These are phyloP conservation scores for Drosophila sturtevanti DNA, from an alignment of 1,140 invertebrate genomes.

Conservation along the genomic window DNA sequence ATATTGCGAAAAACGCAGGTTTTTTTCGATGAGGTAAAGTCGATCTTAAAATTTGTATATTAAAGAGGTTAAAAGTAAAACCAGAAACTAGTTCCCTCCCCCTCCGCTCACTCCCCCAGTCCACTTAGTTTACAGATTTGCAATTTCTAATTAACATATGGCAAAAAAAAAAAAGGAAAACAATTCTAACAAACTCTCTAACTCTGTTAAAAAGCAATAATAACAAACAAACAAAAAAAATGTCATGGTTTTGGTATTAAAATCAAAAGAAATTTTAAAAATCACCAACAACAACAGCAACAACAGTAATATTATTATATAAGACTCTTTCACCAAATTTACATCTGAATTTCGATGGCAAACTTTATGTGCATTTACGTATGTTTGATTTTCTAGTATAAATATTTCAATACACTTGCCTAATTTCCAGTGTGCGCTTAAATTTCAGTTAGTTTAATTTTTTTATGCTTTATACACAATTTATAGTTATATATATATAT, in stretches of 20 bases:
- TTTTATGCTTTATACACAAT: slow-evolving; percentile 1
- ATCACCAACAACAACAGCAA: slow-evolving; percentile 23
- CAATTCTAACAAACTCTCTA: slow-evolving; percentile 41
- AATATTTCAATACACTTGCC: background rate
- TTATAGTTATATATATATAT: slow-evolving; percentile 40
- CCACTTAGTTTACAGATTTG: background rate
- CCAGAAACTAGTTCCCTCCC: slow-evolving; percentile 4
- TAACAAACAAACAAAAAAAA: slow-evolving; percentile 49
- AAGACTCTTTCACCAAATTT: slow-evolving; percentile 19
- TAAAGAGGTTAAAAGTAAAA: slow-evolving; percentile 24
- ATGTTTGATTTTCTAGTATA: slow-evolving; percentile 11
- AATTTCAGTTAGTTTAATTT: background rate
- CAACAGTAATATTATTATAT: slow-evolving; percentile 1
- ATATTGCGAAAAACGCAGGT: slow-evolving; percentile 98
- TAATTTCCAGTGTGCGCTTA: slow-evolving; percentile 10
- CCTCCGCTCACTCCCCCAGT: background rate
- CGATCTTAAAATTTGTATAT: slow-evolving; percentile 13
- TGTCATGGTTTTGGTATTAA: slow-evolving; percentile 50
- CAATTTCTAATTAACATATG: slow-evolving; percentile 63
- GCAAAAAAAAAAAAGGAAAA: slow-evolving; percentile 16
- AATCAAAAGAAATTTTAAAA: slow-evolving; percentile 14
- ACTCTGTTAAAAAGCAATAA: slow-evolving; percentile 56
- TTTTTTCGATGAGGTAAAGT: slow-evolving; percentile 97
- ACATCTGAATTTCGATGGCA: background rate
- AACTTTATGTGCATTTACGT: slow-evolving; percentile 14